Evolutionary conservation across 30 jellyfish, hydroid and myxozoan species (phyloP), one percentile per base, ranked within the genome.

Genomic region (Catostylus mosaicus): DNA sequence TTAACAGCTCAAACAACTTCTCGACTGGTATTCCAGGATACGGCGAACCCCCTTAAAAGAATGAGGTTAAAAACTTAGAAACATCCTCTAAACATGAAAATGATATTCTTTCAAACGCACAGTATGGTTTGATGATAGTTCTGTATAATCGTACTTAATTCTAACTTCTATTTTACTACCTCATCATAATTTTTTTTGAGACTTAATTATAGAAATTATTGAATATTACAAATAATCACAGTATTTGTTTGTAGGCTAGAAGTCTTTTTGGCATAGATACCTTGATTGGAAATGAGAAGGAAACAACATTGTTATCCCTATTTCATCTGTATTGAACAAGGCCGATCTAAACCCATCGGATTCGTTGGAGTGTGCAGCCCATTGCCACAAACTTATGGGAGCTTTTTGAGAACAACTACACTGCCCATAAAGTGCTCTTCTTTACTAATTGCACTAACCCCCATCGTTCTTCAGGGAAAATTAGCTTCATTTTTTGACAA

Each of bases 1-100:
- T 79, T 77, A 88, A 62, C 68, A 82, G 81, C 30, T 88, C 97
- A 77, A 87, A 87, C 26, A 87, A 63, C 50, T 69, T 79, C 46
- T 88, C 89, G 19, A 88, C 97, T 9, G 97, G 97, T 37, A 88
- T 79, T 7, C 97, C 97, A 52, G 97, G 97, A 61, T 88, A 88
- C 23, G 97, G 97, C 11, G 97, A 88, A 22, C 97, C 97, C 4
- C 97, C 97, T 88, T 11, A n/a, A 78, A 60, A 26, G 63, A 40
- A 7, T 5, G 14, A 7, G 14, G 11, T 40, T 14, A 40, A 7
- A 14, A 40, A 7, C 7, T 5, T 40, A 40, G 7, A 40, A 40
- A 40, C 14, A 14, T 5, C 54, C 14, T 7, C 54, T 40, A 14
- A 5, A 40, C 54, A 40, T 40, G 54, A 40, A 40, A 14, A 40